Evolutionary conservation across 2,113 vertebrate species (phyloP), one percentile per base, ranked within the genome.

Genomic region (Trichechus manatus): DNA sequence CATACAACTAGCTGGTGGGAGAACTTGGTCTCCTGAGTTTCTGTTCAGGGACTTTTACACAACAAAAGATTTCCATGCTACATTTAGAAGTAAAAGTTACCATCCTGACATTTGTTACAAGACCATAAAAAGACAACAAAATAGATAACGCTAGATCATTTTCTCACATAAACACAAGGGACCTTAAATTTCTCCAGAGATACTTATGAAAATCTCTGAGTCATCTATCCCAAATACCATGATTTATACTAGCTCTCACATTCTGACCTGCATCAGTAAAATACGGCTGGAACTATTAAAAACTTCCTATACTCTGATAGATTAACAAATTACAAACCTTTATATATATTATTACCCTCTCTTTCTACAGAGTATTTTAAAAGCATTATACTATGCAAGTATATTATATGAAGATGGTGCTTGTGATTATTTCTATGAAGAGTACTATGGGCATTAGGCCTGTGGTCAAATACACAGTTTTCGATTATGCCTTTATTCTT

Each of bases 111-210:
- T 66, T 86, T 77, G 31, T 92, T 82, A 53, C 1, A 93, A 86
- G 33, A 82, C 33, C n/a, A 92, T 31, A 93, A 61, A 91, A 82
- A 89, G 53, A 66, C 25, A 89, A 39, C 20, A 80, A 79, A 14
- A 93, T 27, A 72, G 25, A 70, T 13, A 47, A 44, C 11, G 25
- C 27, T 31, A 78, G 75, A 9, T 75, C 14, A 83, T 3, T 66
- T 64, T 64, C 22, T 87, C 75, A 47, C 27, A 85, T 75, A 81
- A 93, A 89, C 39, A 63, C 25, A n/a, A 87, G 9, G 82, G 27
- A n/a, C 75, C 47, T 82, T 93, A 82, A 63, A 86, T 92, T 68
- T 95, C 89, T 81, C 92, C 53, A 89, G 77, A 92, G 80, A 85
- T 74, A 20, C 14, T 31, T 66, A 1, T n/a, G 63, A 75, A 96